Evolutionary conservation across 2,888 invertebrate species (phyloP), one percentile per base, ranked within the genome.

Genomic region (Sesia bembeciformis): DNA sequence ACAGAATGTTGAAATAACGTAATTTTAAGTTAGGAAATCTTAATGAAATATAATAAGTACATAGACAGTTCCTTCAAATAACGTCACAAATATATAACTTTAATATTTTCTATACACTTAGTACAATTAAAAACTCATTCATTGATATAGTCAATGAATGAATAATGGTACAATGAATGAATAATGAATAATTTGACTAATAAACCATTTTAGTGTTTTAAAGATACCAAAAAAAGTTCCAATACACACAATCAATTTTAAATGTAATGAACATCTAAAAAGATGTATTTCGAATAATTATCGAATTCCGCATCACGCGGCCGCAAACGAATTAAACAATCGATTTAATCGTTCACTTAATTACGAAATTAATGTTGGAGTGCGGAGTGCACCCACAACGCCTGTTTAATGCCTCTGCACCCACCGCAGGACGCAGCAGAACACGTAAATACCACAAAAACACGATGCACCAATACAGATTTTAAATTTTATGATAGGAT

Each of bases 321-420:
- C 79, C 77, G 65, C 78, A 78, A 78, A 74, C 75, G 72, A 78
- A 80, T 81, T 75, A 77, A 80, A 76, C 76, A 80, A 82, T 81
- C 80, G 78, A 78, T 82, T 82, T 72, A 77, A 80, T 76, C 75
- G 75, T 70, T 70, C 72, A 74, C 76, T 83, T 81, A 80, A 83
- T 83, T 83, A 78, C 77, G 65, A 79, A 81, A 82, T 83, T 81
- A 81, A 80, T 78, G 78, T 73, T 65, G 66, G 69, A 73, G 63
- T 65, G 66, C 63, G 66, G 23, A 23, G 52, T 46, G 42, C 46
- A 52, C 52, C 67, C 68, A 59, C 63, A 62, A 58, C 52, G 55
- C 56, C 56, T 55, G 57, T 60, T 72, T 68, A 70, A 75, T 73
- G 62, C 61, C 56, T 56, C 61, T 73, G 65, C 60, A 63, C 6